Base-by-base conservation (phyloP, 2,113 vertebrate genomes). In the Canis aureus region DNA sequence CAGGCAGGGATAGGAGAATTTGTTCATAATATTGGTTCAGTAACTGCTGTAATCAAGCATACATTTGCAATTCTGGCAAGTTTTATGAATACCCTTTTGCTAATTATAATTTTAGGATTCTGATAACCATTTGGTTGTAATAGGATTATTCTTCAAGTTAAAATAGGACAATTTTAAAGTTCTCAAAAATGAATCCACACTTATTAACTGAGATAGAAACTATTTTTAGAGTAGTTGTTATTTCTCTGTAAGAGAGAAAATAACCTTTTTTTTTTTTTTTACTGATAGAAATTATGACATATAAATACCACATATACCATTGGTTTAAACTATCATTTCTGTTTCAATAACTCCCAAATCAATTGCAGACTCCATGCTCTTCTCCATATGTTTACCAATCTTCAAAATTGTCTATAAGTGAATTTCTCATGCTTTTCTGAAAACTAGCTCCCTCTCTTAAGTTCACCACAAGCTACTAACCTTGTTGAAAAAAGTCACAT, bases 291-390 rank as follows among this genome's bases (percentile, higher is more conserved):
- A 49, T 91, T 87, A 74, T 4, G 29, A 13, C 11, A 84, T 91
- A 32, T 8, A 94, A 89, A 35, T 94, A 78, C 51, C 89, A n/a
- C 5, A 74, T 62, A 66, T 35, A 71, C 4, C 67, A 4, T 92
- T 95, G 6, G 16, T 94, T 94, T 85, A 27, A 82, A 32, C 16
- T 97, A 23, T 76, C 38, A 74, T 95, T 82, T 90, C 43, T n/a
- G 29, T 71, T 19, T 73, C 80, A 2, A 2, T 91, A 43, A 95
- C 62, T 96, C 67, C 62, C 49, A 73, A 53, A 53, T 66, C 16
- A 12, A 64, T 86, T 60, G 8, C 43, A 69, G 8, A 62, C 11
- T 81, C 6, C 29, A 43, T 81, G 49, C 11, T 85, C 1, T 89
- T 92, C 80, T 76, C 38, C 11, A 67, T 38, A 66, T 78, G 81